phyloP scores from a whole-genome alignment of 2,113 vertebrate species.

The pig (Sus scrofa) region T2T-Sscrofa CM000812.6:111484501-111485000 shows the following conservation, averaged over 20 bases:
- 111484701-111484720: not conserved
- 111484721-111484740: not conserved
- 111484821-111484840: not conserved
- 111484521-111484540: no score
- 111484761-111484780: not conserved
- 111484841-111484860: not conserved
- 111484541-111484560: no score
- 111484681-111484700: not conserved
- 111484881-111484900: not conserved
- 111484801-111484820: not conserved
- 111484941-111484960: conserved; percentile 19
- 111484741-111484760: not conserved
- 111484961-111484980: conserved; percentile 35
- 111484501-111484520: no score
- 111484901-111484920: conserved; percentile 64
- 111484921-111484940: conserved; percentile 28
- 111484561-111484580: not conserved
- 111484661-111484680: not conserved
- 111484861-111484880: conserved; percentile 51
- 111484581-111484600: not conserved
- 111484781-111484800: not conserved
- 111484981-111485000: conserved; percentile 16
- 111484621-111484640: not conserved
- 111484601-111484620: not conserved
- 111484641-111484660: not conserved